Percentiles rank a stretch among this genome's conserved stretches.
Conservation (phyloP, 2,113 vertebrate genomes). For the Spea bombifrons region DNA sequence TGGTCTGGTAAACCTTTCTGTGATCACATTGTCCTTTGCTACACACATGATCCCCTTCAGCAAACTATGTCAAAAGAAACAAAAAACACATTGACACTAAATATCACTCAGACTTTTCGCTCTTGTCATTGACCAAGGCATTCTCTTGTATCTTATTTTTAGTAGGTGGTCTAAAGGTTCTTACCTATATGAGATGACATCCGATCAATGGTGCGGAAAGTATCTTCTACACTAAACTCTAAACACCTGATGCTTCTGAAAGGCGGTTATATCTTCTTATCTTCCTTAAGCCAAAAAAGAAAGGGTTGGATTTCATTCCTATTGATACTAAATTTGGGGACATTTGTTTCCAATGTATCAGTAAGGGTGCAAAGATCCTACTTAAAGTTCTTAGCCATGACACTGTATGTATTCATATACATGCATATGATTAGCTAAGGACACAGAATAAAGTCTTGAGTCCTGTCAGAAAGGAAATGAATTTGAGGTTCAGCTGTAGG, state of each 20-base stretch:
- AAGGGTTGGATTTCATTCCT: too few species aligned
- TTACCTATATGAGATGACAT: constrained; percentile 7
- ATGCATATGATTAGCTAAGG: too few species aligned
- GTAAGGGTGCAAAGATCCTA: too few species aligned
- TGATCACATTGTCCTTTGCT: constrained; percentile 29
- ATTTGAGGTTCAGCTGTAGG: too few species aligned
- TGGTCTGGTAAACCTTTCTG: constrained; percentile 26
- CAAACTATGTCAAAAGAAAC: not conserved
- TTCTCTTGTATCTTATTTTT: not conserved
- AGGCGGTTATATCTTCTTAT: not conserved
- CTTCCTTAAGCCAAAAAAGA: too few species aligned
- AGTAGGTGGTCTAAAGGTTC: constrained; percentile 40
- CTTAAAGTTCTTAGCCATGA: too few species aligned
- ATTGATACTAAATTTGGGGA: too few species aligned
- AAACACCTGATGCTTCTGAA: constrained; percentile 6
- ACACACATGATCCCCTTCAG: constrained; percentile 2
- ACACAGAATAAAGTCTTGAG: too few species aligned
- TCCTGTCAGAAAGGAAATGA: too few species aligned
- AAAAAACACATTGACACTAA: constrained; percentile 26
- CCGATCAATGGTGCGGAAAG: not conserved
- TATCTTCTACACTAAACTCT: not conserved
- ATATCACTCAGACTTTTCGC: constrained; percentile 28
- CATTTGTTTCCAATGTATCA: too few species aligned
- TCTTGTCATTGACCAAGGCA: constrained; percentile 20
- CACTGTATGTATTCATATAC: too few species aligned